Conservation (phyloP, 2,888 invertebrate genomes). For the Teleogryllus oceanicus region DNA sequence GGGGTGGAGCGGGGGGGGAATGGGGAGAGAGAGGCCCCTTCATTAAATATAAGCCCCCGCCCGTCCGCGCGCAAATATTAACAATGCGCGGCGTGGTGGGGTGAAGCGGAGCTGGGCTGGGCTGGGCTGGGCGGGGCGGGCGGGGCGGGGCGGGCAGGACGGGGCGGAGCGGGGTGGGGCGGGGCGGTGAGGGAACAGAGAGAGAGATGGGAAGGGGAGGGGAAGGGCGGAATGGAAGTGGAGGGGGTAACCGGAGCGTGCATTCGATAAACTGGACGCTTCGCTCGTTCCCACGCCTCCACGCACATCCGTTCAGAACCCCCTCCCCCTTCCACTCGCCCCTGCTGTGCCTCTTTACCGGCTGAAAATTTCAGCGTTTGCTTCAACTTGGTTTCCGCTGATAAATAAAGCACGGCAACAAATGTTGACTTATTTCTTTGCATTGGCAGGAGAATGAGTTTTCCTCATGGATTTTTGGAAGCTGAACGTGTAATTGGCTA, state of each 20-base stretch:
- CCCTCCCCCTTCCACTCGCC: too few relatives aligned
- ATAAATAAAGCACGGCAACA: neutral
- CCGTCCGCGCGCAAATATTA: neutral
- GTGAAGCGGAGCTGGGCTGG: neutral
- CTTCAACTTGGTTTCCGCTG: neutral
- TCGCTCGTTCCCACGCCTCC: neutral
- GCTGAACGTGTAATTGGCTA: too few relatives aligned
- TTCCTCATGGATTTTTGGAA: too few relatives aligned
- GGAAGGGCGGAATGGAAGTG: neutral
- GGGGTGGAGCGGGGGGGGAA: too few relatives aligned
- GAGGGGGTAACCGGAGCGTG: neutral
- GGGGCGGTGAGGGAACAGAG: neutral
- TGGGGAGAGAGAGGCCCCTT: neutral
- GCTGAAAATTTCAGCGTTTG: neutral
- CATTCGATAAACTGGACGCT: neutral
- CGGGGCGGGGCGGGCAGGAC: neutral
- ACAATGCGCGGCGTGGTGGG: neutral
- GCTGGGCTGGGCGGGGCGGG: neutral
- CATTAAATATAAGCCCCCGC: slow-evolving; percentile 18
- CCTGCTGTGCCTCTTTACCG: neutral
- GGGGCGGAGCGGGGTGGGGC: neutral
- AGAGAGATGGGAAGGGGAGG: neutral
- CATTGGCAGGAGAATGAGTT: too few relatives aligned
- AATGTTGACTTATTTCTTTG: too few relatives aligned
- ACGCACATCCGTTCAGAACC: too few relatives aligned